phyloP scores from a whole-genome alignment of 2,888 invertebrate genomes.

The Auanema freiburgensis region DNA sequence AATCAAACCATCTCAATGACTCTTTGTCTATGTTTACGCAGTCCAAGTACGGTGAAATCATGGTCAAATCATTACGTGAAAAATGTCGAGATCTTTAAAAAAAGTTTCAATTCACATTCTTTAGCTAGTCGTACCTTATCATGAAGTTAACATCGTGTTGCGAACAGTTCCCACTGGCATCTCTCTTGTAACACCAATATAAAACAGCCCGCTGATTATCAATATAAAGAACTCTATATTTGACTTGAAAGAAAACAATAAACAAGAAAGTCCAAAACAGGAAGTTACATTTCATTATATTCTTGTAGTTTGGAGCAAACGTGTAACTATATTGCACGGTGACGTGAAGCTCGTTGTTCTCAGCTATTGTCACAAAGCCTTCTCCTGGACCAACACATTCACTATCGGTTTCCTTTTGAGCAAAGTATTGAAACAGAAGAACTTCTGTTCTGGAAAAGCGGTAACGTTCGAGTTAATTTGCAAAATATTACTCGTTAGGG shows the following conservation, averaged over 20 bases:
- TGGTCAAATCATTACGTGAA: conserved; percentile 43
- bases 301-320: conserved; percentile 28
- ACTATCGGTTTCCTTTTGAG: conserved; percentile 42
- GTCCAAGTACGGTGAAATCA: conserved; percentile 45
- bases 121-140: conserved; percentile 17
- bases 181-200: conserved; percentile 41
- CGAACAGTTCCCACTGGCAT: conserved; percentile 33
- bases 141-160: conserved; percentile 43
- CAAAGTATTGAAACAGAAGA: conserved; percentile 39
- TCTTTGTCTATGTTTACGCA: conserved; percentile 40
- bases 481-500: conserved; percentile 21
- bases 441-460: conserved; percentile 16
- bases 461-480: neutral
- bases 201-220: conserved; percentile 49
- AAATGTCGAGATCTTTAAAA: conserved; percentile 34
- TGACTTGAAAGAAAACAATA: conserved; percentile 29
- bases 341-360: conserved; percentile 32
- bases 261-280: neutral
- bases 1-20: conserved; percentile 48
- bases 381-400: conserved; percentile 41
- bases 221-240: conserved; percentile 42
- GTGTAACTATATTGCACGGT: conserved; percentile 39
- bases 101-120: neutral
- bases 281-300: conserved; percentile 30
- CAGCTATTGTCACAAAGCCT: conserved; percentile 28